Conservation (phyloP, 2,888 invertebrate genomes). For the Baronia brevicornis region DNA sequence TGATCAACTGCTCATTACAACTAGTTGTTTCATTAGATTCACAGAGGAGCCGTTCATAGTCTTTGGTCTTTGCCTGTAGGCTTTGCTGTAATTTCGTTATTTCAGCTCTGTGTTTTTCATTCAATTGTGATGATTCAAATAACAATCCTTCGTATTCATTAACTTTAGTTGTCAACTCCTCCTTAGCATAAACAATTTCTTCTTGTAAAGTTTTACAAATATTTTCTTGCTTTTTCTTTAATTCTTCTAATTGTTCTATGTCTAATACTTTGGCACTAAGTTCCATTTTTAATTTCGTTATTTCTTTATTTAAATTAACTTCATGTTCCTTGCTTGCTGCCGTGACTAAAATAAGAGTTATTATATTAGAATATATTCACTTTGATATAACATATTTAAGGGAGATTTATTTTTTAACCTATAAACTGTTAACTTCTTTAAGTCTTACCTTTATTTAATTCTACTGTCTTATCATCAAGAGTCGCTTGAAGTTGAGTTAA, state of each 20-base stretch:
- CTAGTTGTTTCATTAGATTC: slow-evolving; percentile 49
- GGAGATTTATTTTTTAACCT: slow-evolving; percentile 4
- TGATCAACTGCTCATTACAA: slow-evolving; percentile 57
- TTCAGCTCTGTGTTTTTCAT: slow-evolving; percentile 57
- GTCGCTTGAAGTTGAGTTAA: slow-evolving; percentile 63
- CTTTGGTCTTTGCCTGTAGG: slow-evolving; percentile 53
- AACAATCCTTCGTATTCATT: slow-evolving; percentile 64
- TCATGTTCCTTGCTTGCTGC: slow-evolving; percentile 67
- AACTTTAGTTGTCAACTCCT: slow-evolving; percentile 55
- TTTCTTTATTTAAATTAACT: slow-evolving; percentile 65
- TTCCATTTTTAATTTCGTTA: slow-evolving; percentile 71
- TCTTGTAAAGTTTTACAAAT: slow-evolving; percentile 50
- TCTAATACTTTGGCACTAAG: slow-evolving; percentile 73
- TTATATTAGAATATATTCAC: slow-evolving; percentile 1
- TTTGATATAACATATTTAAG: slow-evolving; percentile 3
- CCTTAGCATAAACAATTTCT: slow-evolving; percentile 51
- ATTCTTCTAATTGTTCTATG: slow-evolving; percentile 65
- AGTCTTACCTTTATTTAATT: slow-evolving; percentile 70
- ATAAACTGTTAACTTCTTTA: background rate
- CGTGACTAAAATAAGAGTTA: slow-evolving; percentile 42
- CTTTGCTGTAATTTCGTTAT: slow-evolving; percentile 56
- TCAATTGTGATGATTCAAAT: slow-evolving; percentile 56
- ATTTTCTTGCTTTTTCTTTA: slow-evolving; percentile 53
- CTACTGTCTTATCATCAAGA: slow-evolving; percentile 68
- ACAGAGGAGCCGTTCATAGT: slow-evolving; percentile 51